phyloP scores from a whole-genome alignment of 2,888 invertebrate genomes.

The Chymomyza procnemis region DNA sequence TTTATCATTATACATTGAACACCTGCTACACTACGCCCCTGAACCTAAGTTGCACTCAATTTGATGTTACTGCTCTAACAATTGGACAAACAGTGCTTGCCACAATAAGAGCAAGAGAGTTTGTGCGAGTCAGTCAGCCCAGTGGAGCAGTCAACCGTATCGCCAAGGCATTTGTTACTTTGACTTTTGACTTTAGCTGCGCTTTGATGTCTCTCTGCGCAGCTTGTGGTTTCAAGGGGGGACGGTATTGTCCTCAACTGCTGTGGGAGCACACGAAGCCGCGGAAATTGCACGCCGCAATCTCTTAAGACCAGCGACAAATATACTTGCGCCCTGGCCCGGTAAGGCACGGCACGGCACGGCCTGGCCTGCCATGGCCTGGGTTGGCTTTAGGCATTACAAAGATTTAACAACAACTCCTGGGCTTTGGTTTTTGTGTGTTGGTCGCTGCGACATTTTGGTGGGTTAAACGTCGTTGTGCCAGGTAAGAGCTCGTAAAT shows the following conservation, averaged over 20 bases:
- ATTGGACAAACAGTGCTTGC: neutral
- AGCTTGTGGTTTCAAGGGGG: constrained; percentile 14
- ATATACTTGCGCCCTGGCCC: constrained; percentile 54
- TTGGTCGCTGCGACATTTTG: constrained; percentile 21
- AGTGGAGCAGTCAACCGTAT: constrained; percentile 36
- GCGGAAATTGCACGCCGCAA: constrained; percentile 65
- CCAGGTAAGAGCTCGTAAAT: constrained; percentile 64
- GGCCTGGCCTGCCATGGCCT: neutral
- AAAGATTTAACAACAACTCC: constrained; percentile 66
- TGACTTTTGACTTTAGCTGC: constrained; percentile 58
- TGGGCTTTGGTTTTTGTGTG: constrained; percentile 28
- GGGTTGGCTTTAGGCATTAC: constrained; percentile 59
- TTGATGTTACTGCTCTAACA: neutral
- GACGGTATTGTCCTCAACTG: neutral
- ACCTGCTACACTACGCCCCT: neutral
- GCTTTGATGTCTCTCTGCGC: constrained; percentile 50
- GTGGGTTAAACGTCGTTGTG: constrained; percentile 58
- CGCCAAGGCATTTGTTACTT: constrained; percentile 48
- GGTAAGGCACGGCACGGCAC: neutral
- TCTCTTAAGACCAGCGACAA: constrained; percentile 71
- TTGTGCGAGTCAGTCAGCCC: constrained; percentile 21
- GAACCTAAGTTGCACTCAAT: neutral
- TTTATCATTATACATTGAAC: too few relatives aligned
- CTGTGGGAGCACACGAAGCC: constrained; percentile 5
- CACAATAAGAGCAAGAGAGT: neutral